These are phyloP conservation scores for Drosophila paramelanica DNA, from an alignment of 2,888 invertebrate genomes.

Conservation along the genomic window DNA sequence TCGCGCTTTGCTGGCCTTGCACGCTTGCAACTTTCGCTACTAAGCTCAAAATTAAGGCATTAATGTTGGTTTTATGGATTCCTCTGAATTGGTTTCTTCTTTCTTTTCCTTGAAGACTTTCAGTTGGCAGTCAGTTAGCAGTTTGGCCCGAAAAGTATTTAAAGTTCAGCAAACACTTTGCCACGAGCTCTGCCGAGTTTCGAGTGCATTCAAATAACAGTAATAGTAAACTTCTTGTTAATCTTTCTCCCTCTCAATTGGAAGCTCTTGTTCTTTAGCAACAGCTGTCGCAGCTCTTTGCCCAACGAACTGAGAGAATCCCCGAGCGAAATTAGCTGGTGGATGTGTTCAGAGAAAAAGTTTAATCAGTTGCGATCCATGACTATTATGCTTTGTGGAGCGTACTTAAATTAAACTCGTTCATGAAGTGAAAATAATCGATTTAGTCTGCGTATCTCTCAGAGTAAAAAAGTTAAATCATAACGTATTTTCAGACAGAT, in stretches of 20 bases:
- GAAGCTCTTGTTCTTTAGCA: constrained; percentile 21
- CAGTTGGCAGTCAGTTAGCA: constrained; percentile 16
- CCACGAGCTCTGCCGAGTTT: constrained; percentile 34
- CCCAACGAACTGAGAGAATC: constrained; percentile 14
- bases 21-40: constrained; percentile 60
- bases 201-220: constrained; percentile 62
- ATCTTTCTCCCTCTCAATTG: constrained; percentile 34
- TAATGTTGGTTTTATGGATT: constrained; percentile 77
- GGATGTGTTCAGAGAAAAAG: background rate
- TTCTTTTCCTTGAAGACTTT: constrained; percentile 28
- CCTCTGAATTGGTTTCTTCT: constrained; percentile 58
- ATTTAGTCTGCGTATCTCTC: too few relatives aligned
- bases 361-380: constrained; percentile 1
- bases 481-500: too few relatives aligned
- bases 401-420: background rate
- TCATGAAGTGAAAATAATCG: too few relatives aligned
- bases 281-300: constrained; percentile 17
- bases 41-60: constrained; percentile 73
- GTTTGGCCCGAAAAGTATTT: constrained; percentile 48
- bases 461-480: too few relatives aligned
- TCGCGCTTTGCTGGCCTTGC: constrained; percentile 35
- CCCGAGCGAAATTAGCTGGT: background rate
- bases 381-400: background rate
- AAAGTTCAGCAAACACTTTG: constrained; percentile 48
- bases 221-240: constrained; percentile 50